These are phyloP conservation scores for Rhorus exstirpatorius DNA, from an alignment of 2,888 invertebrate genomes.

Conservation along the genomic window DNA sequence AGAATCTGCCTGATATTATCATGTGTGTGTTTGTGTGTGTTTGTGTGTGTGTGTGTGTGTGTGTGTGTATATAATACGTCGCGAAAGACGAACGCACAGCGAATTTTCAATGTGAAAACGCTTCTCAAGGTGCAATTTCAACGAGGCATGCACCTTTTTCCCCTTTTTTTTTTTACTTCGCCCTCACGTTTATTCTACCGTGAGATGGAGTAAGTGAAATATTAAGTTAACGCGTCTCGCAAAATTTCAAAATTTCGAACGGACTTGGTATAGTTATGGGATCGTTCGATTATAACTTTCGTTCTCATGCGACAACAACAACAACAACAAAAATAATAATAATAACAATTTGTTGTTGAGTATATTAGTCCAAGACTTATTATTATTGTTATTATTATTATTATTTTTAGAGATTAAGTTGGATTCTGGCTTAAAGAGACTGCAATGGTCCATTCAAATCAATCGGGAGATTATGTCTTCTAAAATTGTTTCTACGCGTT, in stretches of 20 bases:
- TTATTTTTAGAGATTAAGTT: too few relatives aligned
- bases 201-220: constrained; percentile 6
- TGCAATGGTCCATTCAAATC: too few relatives aligned
- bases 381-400: too few relatives aligned
- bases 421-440: too few relatives aligned
- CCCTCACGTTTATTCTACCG: background rate
- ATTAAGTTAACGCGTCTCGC: background rate
- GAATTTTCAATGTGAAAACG: constrained; percentile 14
- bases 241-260: background rate
- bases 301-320: background rate
- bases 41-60: too few relatives aligned
- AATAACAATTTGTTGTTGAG: background rate
- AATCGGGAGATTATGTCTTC: too few relatives aligned
- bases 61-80: constrained; percentile 3
- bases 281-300: constrained; percentile 7
- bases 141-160: background rate
- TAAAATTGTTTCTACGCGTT: too few relatives aligned
- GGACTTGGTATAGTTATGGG: background rate
- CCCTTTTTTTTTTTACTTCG: background rate
- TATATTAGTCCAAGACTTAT: too few relatives aligned
- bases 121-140: constrained; percentile 24
- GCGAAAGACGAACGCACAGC: constrained; percentile 15
- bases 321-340: too few relatives aligned
- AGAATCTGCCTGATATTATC: constrained; percentile 31
- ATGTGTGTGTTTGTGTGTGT: too few relatives aligned